A percentile compares a stretch with the other conserved stretches of the same genome.
phyloP scores from a whole-genome alignment of 2,888 invertebrate species.

The Villa cingulata region DNA sequence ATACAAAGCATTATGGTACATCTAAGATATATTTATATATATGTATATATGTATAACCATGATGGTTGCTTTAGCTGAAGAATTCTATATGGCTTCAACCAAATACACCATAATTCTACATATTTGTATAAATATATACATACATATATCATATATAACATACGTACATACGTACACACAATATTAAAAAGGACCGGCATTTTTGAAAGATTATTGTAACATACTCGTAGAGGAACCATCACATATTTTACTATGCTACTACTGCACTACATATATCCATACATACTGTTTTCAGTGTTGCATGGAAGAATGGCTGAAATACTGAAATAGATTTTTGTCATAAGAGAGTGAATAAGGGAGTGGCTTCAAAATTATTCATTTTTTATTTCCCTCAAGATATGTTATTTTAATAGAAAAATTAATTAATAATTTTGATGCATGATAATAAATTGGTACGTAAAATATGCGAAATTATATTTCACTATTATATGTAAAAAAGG shows the following conservation, averaged over 20 bases:
- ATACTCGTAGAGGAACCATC: not conserved
- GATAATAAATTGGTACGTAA: too few species aligned
- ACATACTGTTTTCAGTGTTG: too few species aligned
- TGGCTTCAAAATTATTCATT: not conserved
- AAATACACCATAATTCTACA: too few species aligned
- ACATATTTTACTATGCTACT: not conserved
- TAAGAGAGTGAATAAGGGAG: not conserved
- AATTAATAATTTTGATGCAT: not conserved
- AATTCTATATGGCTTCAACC: slow-evolving; percentile 3
- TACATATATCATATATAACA: too few species aligned
- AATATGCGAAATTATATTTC: too few species aligned
- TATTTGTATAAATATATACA: not conserved
- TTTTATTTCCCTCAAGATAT: not conserved
- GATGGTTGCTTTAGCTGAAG: slow-evolving; percentile 8
- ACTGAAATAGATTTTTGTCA: not conserved
- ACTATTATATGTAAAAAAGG: too few species aligned
- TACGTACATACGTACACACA: too few species aligned
- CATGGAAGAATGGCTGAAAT: not conserved
- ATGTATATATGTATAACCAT: slow-evolving; percentile 3
- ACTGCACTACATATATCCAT: too few species aligned
- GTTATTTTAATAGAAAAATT: not conserved
- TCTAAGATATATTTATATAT: not conserved
- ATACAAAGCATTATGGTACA: too few species aligned
- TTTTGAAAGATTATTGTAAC: not conserved
- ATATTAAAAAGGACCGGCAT: not conserved